Conservation (phyloP, 2,113 vertebrate genomes). For the Turnix velox region DNA sequence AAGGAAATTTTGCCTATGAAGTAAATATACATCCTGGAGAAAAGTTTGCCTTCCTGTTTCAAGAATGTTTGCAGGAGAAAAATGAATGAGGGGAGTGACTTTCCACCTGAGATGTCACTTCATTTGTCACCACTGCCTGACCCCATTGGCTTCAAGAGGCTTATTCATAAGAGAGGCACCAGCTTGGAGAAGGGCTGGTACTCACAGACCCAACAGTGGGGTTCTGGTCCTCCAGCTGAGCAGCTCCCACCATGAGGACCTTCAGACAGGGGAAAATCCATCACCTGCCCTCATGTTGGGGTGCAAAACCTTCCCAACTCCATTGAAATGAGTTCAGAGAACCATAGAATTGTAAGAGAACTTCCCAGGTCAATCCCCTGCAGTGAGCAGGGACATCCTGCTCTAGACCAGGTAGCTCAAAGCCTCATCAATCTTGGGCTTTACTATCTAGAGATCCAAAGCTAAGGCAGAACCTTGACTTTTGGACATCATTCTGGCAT, state of each 20-base stretch:
- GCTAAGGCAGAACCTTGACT: background rate
- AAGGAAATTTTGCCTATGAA: background rate
- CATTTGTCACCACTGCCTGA: accelerated
- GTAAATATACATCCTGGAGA: background rate
- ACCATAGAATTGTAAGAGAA: too few species aligned
- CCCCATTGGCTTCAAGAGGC: background rate
- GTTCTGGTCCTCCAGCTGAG: too few species aligned
- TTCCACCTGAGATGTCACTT: background rate
- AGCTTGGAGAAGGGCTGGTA: background rate
- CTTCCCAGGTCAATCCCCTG: too few species aligned
- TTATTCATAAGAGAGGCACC: background rate
- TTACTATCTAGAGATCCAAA: background rate
- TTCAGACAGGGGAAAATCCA: background rate
- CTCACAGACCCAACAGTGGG: background rate
- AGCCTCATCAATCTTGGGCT: too few species aligned
- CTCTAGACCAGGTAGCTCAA: too few species aligned
- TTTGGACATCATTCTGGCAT: background rate
- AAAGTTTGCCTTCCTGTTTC: background rate
- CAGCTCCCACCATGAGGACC: background rate
- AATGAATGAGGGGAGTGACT: background rate
- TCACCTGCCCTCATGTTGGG: background rate
- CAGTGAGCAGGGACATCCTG: too few species aligned
- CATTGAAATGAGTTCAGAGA: too few species aligned
- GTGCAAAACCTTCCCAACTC: background rate
- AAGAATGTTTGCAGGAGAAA: background rate